A percentile compares a stretch with the other conserved stretches of the same genome.
These are phyloP conservation scores for Drosophila melanosoma DNA, from an alignment of 2,888 invertebrate species.

Conservation along the genomic window DNA sequence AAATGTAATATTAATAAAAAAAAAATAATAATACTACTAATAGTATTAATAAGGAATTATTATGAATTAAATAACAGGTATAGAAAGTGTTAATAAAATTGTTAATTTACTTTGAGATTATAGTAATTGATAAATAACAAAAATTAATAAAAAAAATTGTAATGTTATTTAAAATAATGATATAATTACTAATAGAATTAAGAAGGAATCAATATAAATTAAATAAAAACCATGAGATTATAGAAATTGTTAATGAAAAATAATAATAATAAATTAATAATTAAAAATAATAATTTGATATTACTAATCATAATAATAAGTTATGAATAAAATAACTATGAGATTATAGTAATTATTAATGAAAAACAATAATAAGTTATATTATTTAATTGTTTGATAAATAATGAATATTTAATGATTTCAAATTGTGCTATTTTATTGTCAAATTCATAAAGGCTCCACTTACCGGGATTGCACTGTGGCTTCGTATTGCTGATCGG, in stretches of 20 bases:
- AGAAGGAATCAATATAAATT: too few relatives aligned
- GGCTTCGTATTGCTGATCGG: slow-evolving; percentile 89
- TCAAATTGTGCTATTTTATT: background rate
- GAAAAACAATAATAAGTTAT: background rate
- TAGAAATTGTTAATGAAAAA: too few relatives aligned
- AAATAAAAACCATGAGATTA: too few relatives aligned
- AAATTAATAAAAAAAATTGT: too few relatives aligned
- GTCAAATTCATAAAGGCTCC: background rate
- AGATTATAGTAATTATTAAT: background rate
- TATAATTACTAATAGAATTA: too few relatives aligned
- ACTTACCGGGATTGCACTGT: slow-evolving; percentile 87
- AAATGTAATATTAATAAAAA: background rate
- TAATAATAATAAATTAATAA: too few relatives aligned
- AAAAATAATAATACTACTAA: too few relatives aligned
- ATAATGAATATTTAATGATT: background rate
- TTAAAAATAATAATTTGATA: background rate
- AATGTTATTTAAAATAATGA: too few relatives aligned
- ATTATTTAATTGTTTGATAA: background rate
- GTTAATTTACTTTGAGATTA: background rate
- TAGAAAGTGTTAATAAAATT: too few relatives aligned
- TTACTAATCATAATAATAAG: background rate
- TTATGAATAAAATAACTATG: too few relatives aligned
- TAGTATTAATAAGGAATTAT: too few relatives aligned
- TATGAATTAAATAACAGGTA: too few relatives aligned
- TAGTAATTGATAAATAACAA: background rate